Evolutionary conservation across 2,888 invertebrate species (phyloP), one percentile per base, ranked within the genome.

Genomic region (Phalangium opilio): DNA sequence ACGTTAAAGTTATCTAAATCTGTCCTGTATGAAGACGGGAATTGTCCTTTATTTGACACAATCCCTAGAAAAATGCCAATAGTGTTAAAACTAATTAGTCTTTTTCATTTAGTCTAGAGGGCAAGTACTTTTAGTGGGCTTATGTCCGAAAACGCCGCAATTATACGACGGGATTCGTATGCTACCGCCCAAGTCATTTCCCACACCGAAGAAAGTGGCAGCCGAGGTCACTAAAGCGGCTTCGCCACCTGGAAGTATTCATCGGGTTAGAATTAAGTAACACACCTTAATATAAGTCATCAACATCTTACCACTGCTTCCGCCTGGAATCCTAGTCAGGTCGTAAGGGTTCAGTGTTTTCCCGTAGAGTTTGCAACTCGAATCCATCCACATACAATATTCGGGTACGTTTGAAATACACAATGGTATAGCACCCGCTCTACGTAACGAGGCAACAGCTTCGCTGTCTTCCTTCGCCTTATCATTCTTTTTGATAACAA

Each of bases 331-430:
- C 56, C 78, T 72, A 0, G 71, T 72, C 2, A 75, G 70, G 61
- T 84, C 77, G 63, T 86, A 85, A 0, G 91, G 87, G 69, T 93
- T 93, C 54, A 71, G 72, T 0, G 86, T 82, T 33, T 75, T 69
- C 0, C 90, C 90, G 35, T 78, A 76, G 1, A 71, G 59, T 8
- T 62, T 64, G 58, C 72, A 71, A 43, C 63, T 61, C 2, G 67
- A 64, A 55, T 70, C 70, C 52, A 61, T 67, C 70, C 70, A 71
- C 69, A 70, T 72, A 59, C 90, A 90, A 52, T 84, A 74, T 62
- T 91, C 90, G 0, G 89, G 86, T 1, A 83, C 81, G 62, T 85
- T 86, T 15, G 86, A 83, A 1, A 85, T 78, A 14, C 83, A 73
- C 34, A 91, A 66, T 0, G 83, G 80, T 47, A 91, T 81, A 8